These are phyloP conservation scores for Nibea coibor DNA, from an alignment of 2,113 vertebrate genomes.

Conservation along the genomic window DNA sequence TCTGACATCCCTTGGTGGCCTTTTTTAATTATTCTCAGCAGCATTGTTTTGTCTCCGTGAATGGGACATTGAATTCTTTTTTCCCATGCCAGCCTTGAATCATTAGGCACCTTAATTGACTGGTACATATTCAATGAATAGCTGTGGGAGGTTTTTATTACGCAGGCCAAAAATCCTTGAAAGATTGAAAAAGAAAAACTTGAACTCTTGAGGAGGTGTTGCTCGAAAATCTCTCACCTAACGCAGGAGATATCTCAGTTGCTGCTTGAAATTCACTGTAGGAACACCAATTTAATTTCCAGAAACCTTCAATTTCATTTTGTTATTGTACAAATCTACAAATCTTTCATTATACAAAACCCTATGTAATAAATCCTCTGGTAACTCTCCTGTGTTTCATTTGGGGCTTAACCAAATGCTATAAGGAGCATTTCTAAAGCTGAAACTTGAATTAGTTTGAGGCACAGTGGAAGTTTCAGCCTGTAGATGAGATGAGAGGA, in stretches of 20 bases:
- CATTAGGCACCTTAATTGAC: constrained; percentile 20
- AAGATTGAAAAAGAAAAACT: not conserved
- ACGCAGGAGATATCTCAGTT: constrained; percentile 5
- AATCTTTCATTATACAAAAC: constrained; percentile 2
- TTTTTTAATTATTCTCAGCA: constrained; percentile 7
- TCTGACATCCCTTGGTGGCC: not conserved
- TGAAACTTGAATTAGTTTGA: constrained; percentile 1
- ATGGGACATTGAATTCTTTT: not conserved
- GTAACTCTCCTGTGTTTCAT: not conserved
- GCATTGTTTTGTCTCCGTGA: constrained; percentile 16
- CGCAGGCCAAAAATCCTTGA: constrained; percentile 5
- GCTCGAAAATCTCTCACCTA: constrained; percentile 5
- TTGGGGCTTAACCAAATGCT: not conserved
- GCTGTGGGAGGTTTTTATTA: constrained; percentile 18
- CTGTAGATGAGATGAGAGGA: not conserved
- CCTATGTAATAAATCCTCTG: not conserved
- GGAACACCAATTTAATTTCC: not conserved
- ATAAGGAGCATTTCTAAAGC: not conserved
- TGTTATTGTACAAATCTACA: too few relatives aligned
- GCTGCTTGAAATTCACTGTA: constrained; percentile 4
- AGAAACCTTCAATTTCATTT: not conserved
- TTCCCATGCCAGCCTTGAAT: constrained; percentile 7
- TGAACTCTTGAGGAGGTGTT: constrained; percentile 4
- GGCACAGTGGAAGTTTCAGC: not conserved
- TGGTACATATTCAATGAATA: constrained; percentile 22